Base-by-base conservation (phyloP, 2,888 invertebrate genomes). In the Drosophila monieri region DNA sequence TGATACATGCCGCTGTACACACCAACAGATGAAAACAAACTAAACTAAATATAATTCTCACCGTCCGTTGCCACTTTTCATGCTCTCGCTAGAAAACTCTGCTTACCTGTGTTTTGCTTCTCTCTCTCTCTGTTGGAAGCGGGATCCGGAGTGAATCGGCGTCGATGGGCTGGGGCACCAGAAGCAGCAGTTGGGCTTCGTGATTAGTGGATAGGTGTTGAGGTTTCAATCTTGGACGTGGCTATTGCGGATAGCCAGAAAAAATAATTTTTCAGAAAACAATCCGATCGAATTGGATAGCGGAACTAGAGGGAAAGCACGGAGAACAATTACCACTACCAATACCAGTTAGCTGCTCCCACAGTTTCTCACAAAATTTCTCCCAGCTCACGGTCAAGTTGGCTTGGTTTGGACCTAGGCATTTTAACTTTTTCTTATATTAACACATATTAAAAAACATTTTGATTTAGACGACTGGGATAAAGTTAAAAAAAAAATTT, bases 1-100 rank as follows among this genome's bases (percentile, higher is more conserved):
- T 59, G 59, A 66, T 75, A 80, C 18, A 41, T 9, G 18, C 14
- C 39, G 39, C 87, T 72, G 87, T 72, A 77, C 84, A 71, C 80
- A 84, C 75, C 87, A 69, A 83, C 73, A 84, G 85, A 73, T 75
- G 80, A 84, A 86, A 77, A 84, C 75, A 80, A 80, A 80, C 80
- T 84, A 35, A 35, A 35, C 35, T 35, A 87, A 87, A 80, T 80
- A 85, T 80, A 80, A 77, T 80, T 84, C 86, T 77, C 80, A 74
- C 76, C 65, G 27, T 48, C 58, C 6, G 35, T n/a, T 5, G n/a
- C 35, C 35, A 27, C 8, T 8, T 27, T 27, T 27, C 9, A 27
- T 27, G 27, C 27, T 27, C 27, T 27, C 8, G 27, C 9, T 12
- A n/a, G n/a, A 35, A 35, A 35, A 35, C 35, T 18, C 18, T 15